Evolutionary conservation across 2,888 invertebrate genomes (phyloP).

Genomic region (Celastrina argiolus): DNA sequence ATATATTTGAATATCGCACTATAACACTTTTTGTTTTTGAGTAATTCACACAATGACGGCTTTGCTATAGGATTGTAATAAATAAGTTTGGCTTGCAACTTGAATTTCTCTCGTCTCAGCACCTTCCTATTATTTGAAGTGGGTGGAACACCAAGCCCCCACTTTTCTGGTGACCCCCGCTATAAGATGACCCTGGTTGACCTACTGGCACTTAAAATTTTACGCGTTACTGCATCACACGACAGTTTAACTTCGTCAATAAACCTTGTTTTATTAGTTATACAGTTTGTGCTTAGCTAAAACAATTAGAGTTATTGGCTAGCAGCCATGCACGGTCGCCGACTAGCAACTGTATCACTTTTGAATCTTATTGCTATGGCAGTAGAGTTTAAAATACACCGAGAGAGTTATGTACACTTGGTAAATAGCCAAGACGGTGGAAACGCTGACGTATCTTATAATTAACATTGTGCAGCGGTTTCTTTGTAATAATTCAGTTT

Average conservation of each 20-base stretch:
- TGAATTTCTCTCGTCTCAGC: too few relatives aligned
- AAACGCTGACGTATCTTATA: constrained; percentile 32
- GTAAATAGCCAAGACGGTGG: constrained; percentile 29
- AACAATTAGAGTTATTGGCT: constrained; percentile 21
- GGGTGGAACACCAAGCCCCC: too few relatives aligned
- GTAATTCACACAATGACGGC: too few relatives aligned
- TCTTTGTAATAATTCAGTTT: constrained; percentile 10
- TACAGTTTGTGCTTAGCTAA: constrained; percentile 6
- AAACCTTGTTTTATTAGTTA: constrained; percentile 10
- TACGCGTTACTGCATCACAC: background rate
- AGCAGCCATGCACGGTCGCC: background rate
- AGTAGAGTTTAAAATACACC: background rate
- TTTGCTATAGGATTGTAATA: too few relatives aligned
- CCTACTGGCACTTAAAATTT: background rate
- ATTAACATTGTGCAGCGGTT: constrained; percentile 29
- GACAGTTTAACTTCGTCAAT: background rate
- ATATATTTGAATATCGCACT: too few relatives aligned
- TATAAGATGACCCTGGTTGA: too few relatives aligned
- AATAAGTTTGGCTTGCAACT: too few relatives aligned
- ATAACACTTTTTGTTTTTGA: too few relatives aligned
- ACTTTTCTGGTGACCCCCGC: too few relatives aligned
- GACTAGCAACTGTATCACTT: background rate
- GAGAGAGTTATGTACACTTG: background rate
- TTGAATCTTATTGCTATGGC: background rate
- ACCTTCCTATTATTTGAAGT: too few relatives aligned